Evolutionary conservation across 2,113 vertebrate genomes (phyloP), one percentile per base, ranked within the genome.

Genomic region (Lichenostomus cassidix): DNA sequence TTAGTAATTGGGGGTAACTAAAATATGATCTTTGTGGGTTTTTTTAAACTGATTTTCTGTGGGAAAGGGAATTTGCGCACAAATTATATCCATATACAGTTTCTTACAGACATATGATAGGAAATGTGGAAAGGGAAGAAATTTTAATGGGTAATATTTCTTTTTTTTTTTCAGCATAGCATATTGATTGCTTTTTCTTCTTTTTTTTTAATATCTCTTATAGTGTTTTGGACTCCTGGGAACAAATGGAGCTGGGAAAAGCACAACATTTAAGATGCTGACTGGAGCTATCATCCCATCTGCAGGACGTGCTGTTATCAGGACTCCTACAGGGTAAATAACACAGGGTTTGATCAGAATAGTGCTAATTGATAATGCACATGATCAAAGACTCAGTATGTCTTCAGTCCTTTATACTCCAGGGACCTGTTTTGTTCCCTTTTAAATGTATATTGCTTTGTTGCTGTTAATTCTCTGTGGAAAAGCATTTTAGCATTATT

Each of bases 171-270:
- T 86, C 41, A 81, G 12, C 12, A 25, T 27, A 81, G 9, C 11
- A 63, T 41, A 64, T 29, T 42, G 10, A 52, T 42, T 47, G 14
- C 4, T 27, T 44, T 76, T 81, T 3, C 44, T 31, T 12, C 33
- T 24, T 31, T 27, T 15, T 7, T 29, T 59, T n/a, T 63, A 18
- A 5, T 2, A 53, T 78, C 11, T 37, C 29, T 33, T 3, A 9
- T 92, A 99, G 99, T 99, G 98, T 95, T 99, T 99, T 68, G 99
- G 99, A 29, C 98, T 99, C 55, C 97, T 99, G 8, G 99, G 99
- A 31, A 98, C 98, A 71, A 99, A 99, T 10, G 99, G 99, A 65
- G 99, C 99, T 80, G 99, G 99, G 12, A 99, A 99, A 97, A 99
- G 98, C 7, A 98, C 98, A 3, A 98, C 98, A 4, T 99, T 99